Evolutionary conservation across 2,113 vertebrate genomes (phyloP), one percentile per base, ranked within the genome.

Genomic region (Limnothrissa miodon): DNA sequence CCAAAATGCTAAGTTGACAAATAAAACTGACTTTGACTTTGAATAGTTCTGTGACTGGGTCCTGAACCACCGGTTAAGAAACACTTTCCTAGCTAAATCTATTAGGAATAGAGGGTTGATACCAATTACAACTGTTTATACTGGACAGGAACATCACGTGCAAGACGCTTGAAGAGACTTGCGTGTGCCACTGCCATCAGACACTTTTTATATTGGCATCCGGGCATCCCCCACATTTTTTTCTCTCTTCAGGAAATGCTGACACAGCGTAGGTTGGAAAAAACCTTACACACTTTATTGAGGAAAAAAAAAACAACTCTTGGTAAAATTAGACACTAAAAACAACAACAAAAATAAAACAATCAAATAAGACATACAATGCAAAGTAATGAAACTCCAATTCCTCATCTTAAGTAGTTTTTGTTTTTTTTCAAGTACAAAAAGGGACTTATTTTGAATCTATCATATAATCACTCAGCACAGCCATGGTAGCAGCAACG

Each of bases 371-470:
- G 23, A 82, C 66, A 45, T 13, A 59, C 42, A 45, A 33, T 36
- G 8, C 62, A 39, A 74, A 74, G 33, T 74, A 74, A 74, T 33
- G 29, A 17, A 74, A 74, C 66, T 74, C 66, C 33, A 74, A 74
- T 17, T 74, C 33, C 33, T 39, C 66, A 74, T 56, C 51, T 56
- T 23, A 56, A 56, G 53, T 82, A 21, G 6, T 85, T 62, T 25
- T 51, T 13, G 17, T 79, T 17, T 81, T 79, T 92, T 90, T 95
- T 96, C 95, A 96, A 96, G 95, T 96, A 93, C 86, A 83, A 88
- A 83, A 23, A 56, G 46, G 46, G 46, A 56, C 21, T 56, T 21
- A 56, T 56, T 56, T 56, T 21, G 19, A 56, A 56, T 19, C 51
- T 56, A 56, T 48, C 46, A 48, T 48, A 48, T 56, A 56, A 23